These are phyloP conservation scores for Telmatherina bonti DNA, from an alignment of 2,797 vertebrate species.

Conservation along the genomic window DNA sequence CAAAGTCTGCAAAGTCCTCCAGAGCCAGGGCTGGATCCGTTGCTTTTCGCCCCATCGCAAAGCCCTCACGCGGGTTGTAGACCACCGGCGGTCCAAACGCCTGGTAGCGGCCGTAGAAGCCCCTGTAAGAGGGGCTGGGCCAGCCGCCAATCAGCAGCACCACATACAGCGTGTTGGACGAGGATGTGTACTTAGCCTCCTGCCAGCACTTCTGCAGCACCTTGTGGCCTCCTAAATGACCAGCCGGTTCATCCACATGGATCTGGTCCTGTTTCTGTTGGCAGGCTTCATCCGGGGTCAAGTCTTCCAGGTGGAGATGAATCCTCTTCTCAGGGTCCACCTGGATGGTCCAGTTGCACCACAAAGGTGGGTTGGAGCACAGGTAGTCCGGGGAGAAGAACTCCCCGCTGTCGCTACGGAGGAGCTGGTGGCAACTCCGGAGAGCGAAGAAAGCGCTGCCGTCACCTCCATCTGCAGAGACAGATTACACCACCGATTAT, in stretches of 20 bases:
- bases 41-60: neutral
- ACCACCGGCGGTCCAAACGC: slow-evolving; percentile 56
- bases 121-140: slow-evolving; percentile 68
- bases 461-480: slow-evolving; percentile 4
- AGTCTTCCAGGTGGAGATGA: slow-evolving; percentile 80
- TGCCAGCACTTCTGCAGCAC: slow-evolving; percentile 82
- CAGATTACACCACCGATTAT: too few relatives aligned
- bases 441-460: slow-evolving; percentile 77
- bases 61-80: slow-evolving; percentile 43
- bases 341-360: slow-evolving; percentile 87
- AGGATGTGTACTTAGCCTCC: slow-evolving; percentile 65
- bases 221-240: slow-evolving; percentile 27
- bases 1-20: neutral
- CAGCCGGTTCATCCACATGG: slow-evolving; percentile 78
- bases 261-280: slow-evolving; percentile 80
- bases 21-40: neutral
- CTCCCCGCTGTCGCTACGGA: slow-evolving; percentile 60
- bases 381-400: slow-evolving; percentile 85
- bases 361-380: slow-evolving; percentile 83
- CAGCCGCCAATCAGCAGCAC: slow-evolving; percentile 77
- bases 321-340: slow-evolving; percentile 74
- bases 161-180: slow-evolving; percentile 75
- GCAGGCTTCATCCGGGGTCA: slow-evolving; percentile 71
- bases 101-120: slow-evolving; percentile 78
- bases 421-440: slow-evolving; percentile 81